Percentiles rank a stretch among this genome's conserved stretches.
These are phyloP conservation scores for Triplophysa tibetana DNA, from an alignment of 2,113 vertebrate genomes.

Conservation along the genomic window DNA sequence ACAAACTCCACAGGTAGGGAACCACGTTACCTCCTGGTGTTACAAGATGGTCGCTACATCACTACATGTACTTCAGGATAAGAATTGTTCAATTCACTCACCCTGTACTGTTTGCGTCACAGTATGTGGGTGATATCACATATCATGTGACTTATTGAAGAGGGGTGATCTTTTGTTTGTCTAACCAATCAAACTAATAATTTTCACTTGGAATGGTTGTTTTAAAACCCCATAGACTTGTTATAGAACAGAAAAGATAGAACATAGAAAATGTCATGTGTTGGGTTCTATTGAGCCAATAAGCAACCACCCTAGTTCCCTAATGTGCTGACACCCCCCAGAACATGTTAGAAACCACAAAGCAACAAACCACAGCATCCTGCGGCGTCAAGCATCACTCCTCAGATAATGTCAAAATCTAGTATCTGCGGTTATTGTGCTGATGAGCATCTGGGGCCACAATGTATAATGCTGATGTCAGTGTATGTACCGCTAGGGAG, in stretches of 20 bases:
- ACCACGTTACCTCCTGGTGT: background rate
- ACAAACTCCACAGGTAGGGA: background rate
- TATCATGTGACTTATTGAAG: too few relatives aligned
- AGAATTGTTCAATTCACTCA: too few relatives aligned
- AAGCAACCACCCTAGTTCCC: too few relatives aligned
- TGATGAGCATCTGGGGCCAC: constrained; percentile 14
- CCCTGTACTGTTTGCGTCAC: background rate
- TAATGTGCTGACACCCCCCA: background rate
- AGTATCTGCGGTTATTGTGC: constrained; percentile 24
- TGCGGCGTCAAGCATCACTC: background rate
- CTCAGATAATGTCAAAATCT: background rate
- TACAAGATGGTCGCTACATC: background rate
- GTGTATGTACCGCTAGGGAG: constrained; percentile 33
- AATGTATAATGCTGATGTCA: constrained; percentile 30
- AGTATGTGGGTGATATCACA: too few relatives aligned
- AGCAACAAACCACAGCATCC: background rate
- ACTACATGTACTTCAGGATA: too few relatives aligned
- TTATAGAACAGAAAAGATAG: too few relatives aligned
- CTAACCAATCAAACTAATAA: too few relatives aligned
- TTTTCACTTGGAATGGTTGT: too few relatives aligned
- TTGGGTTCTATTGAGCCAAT: too few relatives aligned
- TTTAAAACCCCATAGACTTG: too few relatives aligned
- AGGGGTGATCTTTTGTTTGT: too few relatives aligned
- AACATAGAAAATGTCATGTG: too few relatives aligned
- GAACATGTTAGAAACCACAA: background rate